Conservation (phyloP, 1,140 invertebrate genomes). For the Zeugodacus cucurbitae region DNA sequence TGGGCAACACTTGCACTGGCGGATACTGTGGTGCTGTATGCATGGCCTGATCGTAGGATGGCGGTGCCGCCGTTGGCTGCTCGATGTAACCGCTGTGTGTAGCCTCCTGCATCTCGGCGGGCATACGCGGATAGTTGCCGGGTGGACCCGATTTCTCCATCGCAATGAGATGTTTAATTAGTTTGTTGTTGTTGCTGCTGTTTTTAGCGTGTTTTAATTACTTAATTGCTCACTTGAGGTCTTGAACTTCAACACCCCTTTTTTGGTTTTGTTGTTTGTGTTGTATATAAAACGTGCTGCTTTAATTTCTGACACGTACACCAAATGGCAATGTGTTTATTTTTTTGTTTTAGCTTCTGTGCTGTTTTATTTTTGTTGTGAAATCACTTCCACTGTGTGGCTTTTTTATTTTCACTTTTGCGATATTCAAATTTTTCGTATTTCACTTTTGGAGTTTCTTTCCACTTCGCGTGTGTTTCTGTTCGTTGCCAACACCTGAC, state of each 20-base stretch:
- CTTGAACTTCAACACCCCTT: not conserved
- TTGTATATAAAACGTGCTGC: not conserved
- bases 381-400: not conserved
- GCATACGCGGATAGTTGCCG: slow-evolving; percentile 41
- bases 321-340: not conserved
- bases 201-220: not conserved
- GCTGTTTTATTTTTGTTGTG: not conserved
- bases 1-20: slow-evolving; percentile 1
- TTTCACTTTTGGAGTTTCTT: not conserved
- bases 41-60: slow-evolving; percentile 59
- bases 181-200: not conserved
- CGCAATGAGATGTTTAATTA: not conserved
- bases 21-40: slow-evolving; percentile 39
- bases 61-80: slow-evolving; percentile 46
- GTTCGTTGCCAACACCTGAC: not conserved
- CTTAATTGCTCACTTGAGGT: not conserved
- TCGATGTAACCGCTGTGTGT: slow-evolving; percentile 36
- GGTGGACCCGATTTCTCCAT: slow-evolving; percentile 39
- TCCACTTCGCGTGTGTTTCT: not conserved
- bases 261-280: not conserved
- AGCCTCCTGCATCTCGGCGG: slow-evolving; percentile 5
- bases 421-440: not conserved
- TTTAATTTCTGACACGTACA: slow-evolving; percentile 24
- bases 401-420: not conserved
- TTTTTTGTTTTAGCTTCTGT: not conserved